Base-by-base conservation (phyloP, 2,113 vertebrate species). In the Laticauda colubrina region DNA sequence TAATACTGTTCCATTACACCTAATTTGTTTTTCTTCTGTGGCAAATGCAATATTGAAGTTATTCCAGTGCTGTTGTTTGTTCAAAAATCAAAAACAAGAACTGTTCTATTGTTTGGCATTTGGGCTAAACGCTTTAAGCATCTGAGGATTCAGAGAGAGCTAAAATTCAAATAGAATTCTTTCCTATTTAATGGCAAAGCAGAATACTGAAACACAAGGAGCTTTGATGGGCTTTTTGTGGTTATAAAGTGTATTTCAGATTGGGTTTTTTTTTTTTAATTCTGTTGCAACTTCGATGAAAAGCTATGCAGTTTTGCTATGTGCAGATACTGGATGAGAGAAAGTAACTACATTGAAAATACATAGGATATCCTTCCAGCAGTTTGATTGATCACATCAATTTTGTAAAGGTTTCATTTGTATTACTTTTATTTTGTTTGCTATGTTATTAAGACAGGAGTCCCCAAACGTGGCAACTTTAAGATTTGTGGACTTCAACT, bases 141-240 rank as follows among this genome's bases (percentile, higher is more conserved):
- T 93, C 90, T 69, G 64, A 93, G 92, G 93, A 95, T 88, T 51
- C 94, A 93, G 88, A 94, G 86, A 93, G 86, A 94, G 87, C 64
- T 96, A 97, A 96, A 97, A 97, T 96, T 94, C 96, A 94, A 95
- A 90, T 90, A 94, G 89, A 45, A 91, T 94, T 93, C 26, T 53
- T 26, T 93, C 93, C 95, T 95, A 95, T 95, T 96, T 96, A 91
- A 87, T 95, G 43, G 55, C 85, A 92, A 89, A 85, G 86, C 94
- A 21, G 56, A 90, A 2, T 61, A 45, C 92, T 93, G 93, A 93
- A 92, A 94, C 81, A 87, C 88, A 93, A 85, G 45, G 57, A 91
- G 51, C 89, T 89, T 24, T 95, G 51, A 53, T 53, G 51, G 51
- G 87, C 56, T 91, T 96, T 0, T 95, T 92, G 81, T 95, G 87